Percentiles rank a stretch among this genome's conserved stretches.
phyloP scores from a whole-genome alignment of 1,140 invertebrate genomes.

The Achroia grisella region DNA sequence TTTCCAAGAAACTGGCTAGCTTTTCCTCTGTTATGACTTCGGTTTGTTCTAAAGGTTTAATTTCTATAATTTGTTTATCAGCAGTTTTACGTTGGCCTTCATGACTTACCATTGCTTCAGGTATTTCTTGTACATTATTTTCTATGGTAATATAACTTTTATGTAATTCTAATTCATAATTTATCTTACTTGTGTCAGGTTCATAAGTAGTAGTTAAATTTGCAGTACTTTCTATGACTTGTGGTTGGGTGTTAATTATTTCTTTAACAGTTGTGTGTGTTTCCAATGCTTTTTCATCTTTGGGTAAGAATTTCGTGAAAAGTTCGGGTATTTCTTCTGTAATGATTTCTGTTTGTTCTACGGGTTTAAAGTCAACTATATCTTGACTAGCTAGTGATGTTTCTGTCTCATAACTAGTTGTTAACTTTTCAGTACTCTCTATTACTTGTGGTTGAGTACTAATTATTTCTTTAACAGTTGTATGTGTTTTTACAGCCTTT shows the following conservation, averaged over 20 bases:
- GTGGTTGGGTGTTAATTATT: constrained; percentile 24
- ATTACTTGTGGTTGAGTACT: constrained; percentile 29
- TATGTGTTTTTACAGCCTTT: constrained; percentile 18
- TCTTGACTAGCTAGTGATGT: background rate
- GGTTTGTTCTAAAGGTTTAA: constrained; percentile 36
- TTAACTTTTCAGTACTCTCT: constrained; percentile 27
- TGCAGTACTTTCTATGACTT: constrained; percentile 33
- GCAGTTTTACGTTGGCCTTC: constrained; percentile 21
- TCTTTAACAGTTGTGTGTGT: constrained; percentile 22
- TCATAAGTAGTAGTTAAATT: constrained; percentile 13
- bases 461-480: constrained; percentile 21
- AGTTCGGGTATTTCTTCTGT: constrained; percentile 14
- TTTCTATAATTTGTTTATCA: constrained; percentile 27
- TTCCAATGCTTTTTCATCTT: constrained; percentile 21
- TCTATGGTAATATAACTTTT: constrained; percentile 38
- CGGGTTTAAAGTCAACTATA: too few relatives aligned
- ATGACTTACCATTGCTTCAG: background rate
- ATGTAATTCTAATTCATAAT: constrained; percentile 28
- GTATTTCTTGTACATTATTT: constrained; percentile 18
- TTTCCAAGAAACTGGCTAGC: constrained; percentile 8
- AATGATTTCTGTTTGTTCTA: background rate
- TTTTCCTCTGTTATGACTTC: constrained; percentile 34
- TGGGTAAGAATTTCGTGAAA: constrained; percentile 16
- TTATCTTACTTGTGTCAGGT: constrained; percentile 14
- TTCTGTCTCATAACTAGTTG: constrained; percentile 9